Percentiles rank a stretch among this genome's conserved stretches.
Conservation (phyloP, 2,888 invertebrate genomes). For the Automeris io region DNA sequence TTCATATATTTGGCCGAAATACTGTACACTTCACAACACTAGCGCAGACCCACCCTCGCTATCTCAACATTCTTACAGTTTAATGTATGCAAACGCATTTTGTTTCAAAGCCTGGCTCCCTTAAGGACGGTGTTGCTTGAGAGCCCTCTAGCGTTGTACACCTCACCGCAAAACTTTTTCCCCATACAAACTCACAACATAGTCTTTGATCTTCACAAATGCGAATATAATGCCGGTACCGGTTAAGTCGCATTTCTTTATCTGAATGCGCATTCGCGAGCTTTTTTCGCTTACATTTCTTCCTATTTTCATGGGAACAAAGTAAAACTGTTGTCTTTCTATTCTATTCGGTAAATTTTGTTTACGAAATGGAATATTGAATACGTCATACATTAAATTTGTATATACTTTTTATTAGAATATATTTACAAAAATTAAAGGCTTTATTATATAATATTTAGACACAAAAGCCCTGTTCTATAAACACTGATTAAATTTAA, state of each 20-base stretch:
- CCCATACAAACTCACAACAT: constrained; percentile 60
- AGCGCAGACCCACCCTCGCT: constrained; percentile 58
- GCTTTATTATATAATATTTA: constrained; percentile 21
- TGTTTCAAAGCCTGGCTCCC: constrained; percentile 75
- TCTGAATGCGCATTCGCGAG: constrained; percentile 42
- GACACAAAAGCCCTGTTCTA: no score
- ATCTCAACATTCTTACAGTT: constrained; percentile 75
- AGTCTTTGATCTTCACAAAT: constrained; percentile 74
- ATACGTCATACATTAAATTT: constrained; percentile 38
- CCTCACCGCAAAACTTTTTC: constrained; percentile 58
- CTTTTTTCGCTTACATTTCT: constrained; percentile 44
- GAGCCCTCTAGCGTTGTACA: constrained; percentile 59
- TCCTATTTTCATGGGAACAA: constrained; percentile 43
- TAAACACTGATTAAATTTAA: no score
- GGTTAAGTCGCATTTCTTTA: constrained; percentile 60
- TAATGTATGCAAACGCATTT: constrained; percentile 78
- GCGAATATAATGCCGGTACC: constrained; percentile 72
- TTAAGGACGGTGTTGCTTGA: constrained; percentile 62
- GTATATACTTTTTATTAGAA: constrained; percentile 26
- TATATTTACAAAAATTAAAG: constrained; percentile 29
- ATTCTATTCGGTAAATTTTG: constrained; percentile 50
- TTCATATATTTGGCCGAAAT: no score
- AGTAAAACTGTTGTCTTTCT: constrained; percentile 51
- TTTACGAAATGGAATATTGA: constrained; percentile 45
- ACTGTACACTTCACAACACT: no score